These are phyloP conservation scores for Drosophila emarginata DNA, from an alignment of 2,888 invertebrate genomes.

Conservation along the genomic window DNA sequence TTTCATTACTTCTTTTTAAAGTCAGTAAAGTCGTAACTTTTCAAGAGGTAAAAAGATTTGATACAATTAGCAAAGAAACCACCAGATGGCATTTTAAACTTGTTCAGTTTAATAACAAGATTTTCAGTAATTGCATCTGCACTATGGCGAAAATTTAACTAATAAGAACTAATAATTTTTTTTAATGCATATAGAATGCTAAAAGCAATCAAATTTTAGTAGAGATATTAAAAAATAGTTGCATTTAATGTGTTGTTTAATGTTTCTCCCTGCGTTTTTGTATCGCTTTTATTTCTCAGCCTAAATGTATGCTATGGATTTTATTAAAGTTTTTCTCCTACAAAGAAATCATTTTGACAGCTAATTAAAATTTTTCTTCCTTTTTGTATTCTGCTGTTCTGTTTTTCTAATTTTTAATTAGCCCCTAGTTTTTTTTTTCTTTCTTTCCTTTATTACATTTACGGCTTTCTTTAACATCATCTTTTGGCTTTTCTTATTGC, in stretches of 20 bases:
- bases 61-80: no score
- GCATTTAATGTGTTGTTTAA: neutral
- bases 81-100: no score
- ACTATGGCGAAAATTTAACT: no score
- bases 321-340: neutral
- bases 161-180: no score
- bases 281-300: neutral
- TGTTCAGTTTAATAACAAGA: no score
- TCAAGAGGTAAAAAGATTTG: no score
- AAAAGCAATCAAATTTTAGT: no score
- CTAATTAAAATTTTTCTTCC: neutral
- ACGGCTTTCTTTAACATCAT: neutral
- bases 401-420: conserved; percentile 2
- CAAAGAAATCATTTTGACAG: conserved; percentile 4
- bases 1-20: neutral
- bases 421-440: neutral
- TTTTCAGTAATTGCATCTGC: no score
- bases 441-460: neutral
- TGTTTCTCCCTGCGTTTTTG: neutral
- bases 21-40: no score
- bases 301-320: neutral
- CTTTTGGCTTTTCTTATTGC: neutral
- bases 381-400: neutral
- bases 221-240: neutral
- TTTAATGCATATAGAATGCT: no score